Conservation (phyloP, 2,113 vertebrate species). For the Dasyurus viverrinus region DNA sequence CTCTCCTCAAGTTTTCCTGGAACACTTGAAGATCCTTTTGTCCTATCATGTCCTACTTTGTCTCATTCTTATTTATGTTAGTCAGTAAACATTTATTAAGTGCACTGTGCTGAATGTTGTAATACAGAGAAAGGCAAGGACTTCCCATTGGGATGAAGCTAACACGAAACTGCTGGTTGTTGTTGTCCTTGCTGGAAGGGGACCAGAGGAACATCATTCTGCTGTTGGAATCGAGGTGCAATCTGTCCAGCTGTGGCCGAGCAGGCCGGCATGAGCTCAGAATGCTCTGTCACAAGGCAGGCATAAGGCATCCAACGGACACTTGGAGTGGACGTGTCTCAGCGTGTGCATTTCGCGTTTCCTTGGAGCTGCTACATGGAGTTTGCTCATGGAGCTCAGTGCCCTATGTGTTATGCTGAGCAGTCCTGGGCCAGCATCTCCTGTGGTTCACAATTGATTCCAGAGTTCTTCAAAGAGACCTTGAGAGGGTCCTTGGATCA, state of each 20-base stretch:
- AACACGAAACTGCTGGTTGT: not conserved
- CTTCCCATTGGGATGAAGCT: not conserved
- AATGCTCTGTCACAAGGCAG: too few relatives aligned
- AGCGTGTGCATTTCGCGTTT: not conserved
- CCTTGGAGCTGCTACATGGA: not conserved
- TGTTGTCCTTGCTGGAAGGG: not conserved
- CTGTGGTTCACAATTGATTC: not conserved
- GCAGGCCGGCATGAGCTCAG: too few relatives aligned
- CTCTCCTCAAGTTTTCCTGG: not conserved
- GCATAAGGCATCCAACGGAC: too few relatives aligned
- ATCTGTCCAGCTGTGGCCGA: too few relatives aligned
- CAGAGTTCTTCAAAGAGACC: not conserved
- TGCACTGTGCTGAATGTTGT: not conserved
- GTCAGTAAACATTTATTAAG: not conserved
- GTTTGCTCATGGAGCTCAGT: not conserved
- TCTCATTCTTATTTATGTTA: not conserved
- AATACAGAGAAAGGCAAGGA: too few relatives aligned
- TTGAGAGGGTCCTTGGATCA: not conserved
- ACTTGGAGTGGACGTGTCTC: too few relatives aligned
- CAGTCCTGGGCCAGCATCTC: too few relatives aligned
- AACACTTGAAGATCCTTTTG: not conserved
- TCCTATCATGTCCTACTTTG: not conserved
- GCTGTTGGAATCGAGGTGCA: too few relatives aligned
- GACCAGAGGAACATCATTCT: too few relatives aligned
- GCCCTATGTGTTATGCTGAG: too few relatives aligned